Evolutionary conservation across 1,140 invertebrate genomes (phyloP), one percentile per base, ranked within the genome.

Genomic region (Zaprionus nigranus): DNA sequence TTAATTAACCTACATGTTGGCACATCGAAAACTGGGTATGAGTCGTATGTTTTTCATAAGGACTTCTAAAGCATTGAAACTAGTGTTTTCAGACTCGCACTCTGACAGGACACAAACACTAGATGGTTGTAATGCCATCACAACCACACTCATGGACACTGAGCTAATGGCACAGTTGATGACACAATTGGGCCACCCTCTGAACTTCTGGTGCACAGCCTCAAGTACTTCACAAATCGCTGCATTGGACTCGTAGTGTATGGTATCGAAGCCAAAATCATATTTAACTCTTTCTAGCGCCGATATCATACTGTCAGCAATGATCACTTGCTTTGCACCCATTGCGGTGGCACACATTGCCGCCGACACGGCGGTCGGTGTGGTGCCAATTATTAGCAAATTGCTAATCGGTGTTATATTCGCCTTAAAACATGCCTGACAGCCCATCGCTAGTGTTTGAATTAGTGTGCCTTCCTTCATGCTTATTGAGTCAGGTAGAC

Each of bases 21-120:
- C 77, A 15, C 79, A 88, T 6, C 90, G 78, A 66, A 88, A 92
- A 17, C 90, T 92, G 9, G 90, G 85, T 26, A 85, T 60, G 3
- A 92, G 40, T 9, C 79, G 75, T 24, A 92, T 91, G 49, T 92
- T 90, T 43, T 92, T 92, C 91, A 92, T 91, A 0, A 92, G 75
- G 5, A 92, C 60, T 26, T 92, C 86, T 2, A 92, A 67, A 0
- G 83, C 83, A 75, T 92, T 92, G 11, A 92, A 88, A 54, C 79
- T 87, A 22, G 81, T 83, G 60, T 81, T 81, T 58, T 92, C 90
- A 0, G 70, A 66, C 15, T 85, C 86, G 36, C 90, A 92, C 34
- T 91, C 90, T 0, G 90, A 72, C 7, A 92, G 62, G 1, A 92
- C 78, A 69, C 90, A 92, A 1, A 82, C 58, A 20, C 90, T 75